Conservation (phyloP, 2,888 invertebrate genomes). For the Zeuzera pyrina region DNA sequence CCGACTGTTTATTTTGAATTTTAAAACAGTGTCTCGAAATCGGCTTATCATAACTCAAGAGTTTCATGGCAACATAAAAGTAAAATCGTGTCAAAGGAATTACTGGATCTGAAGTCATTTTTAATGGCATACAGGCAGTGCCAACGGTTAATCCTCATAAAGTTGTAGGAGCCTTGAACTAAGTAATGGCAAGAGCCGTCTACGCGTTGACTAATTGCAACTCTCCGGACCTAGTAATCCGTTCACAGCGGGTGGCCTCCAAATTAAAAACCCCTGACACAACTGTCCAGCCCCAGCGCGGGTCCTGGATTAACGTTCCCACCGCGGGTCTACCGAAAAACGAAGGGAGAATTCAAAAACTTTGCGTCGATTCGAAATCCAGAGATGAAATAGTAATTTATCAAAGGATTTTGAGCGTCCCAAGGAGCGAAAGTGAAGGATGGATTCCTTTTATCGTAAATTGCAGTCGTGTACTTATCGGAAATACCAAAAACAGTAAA, state of each 20-base stretch:
- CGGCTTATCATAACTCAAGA: too few relatives aligned
- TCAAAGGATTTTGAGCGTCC: constrained; percentile 64
- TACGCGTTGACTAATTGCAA: constrained; percentile 57
- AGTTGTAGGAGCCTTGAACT: constrained; percentile 25
- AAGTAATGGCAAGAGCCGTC: constrained; percentile 34
- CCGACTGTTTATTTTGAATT: too few relatives aligned
- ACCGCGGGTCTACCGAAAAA: constrained; percentile 24
- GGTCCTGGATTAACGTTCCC: constrained; percentile 50
- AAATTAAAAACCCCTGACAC: constrained; percentile 64
- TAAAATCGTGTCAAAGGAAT: not conserved
- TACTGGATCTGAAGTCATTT: not conserved
- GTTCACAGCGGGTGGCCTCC: constrained; percentile 62
- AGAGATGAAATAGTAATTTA: constrained; percentile 71
- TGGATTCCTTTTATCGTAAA: constrained; percentile 49
- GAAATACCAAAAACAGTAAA: constrained; percentile 25
- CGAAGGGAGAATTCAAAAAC: constrained; percentile 46
- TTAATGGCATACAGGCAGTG: not conserved
- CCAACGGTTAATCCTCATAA: constrained; percentile 33
- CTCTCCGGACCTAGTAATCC: constrained; percentile 58
- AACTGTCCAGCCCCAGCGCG: constrained; percentile 39
- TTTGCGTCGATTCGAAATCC: constrained; percentile 53
- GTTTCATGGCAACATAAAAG: not conserved
- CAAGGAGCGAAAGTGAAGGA: constrained; percentile 52
- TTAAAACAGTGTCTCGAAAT: too few relatives aligned
- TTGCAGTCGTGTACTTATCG: constrained; percentile 40